These are phyloP conservation scores for Tinamus guttatus DNA, from an alignment of 2,113 vertebrate species.

Conservation along the genomic window DNA sequence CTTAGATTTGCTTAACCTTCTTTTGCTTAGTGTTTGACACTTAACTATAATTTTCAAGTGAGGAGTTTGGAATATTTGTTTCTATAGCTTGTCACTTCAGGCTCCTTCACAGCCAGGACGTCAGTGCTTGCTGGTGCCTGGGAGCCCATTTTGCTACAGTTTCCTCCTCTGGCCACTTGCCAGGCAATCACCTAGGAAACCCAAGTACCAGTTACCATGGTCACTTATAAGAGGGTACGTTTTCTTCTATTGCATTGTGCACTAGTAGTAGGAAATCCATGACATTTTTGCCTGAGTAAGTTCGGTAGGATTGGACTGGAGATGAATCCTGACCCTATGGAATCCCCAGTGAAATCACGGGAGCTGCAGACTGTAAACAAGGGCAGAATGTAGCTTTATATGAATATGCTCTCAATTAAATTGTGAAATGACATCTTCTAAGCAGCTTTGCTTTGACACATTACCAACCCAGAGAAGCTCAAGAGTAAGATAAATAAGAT, in stretches of 20 bases:
- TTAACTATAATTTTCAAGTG: background rate
- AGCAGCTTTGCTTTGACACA: background rate
- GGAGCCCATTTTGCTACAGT: conserved; percentile 31
- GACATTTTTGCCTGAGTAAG: background rate
- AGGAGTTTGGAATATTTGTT: background rate
- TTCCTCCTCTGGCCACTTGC: conserved; percentile 46
- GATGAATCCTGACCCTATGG: background rate
- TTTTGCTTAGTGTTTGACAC: background rate
- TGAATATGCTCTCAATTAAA: background rate
- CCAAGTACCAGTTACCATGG: conserved; percentile 66
- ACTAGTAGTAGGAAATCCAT: background rate
- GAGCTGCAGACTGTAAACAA: background rate
- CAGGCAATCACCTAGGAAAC: conserved; percentile 75
- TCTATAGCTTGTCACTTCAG: background rate
- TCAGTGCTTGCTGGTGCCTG: conserved; percentile 11
- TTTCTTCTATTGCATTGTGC: conserved; percentile 2
- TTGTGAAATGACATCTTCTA: background rate
- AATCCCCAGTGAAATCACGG: background rate
- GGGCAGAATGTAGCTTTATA: background rate
- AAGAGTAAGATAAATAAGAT: background rate
- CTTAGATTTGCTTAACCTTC: background rate
- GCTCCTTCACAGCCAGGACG: background rate
- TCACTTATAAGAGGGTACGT: conserved; percentile 31
- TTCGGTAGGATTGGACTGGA: background rate
- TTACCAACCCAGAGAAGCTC: background rate